Evolutionary conservation across 2,888 invertebrate species (phyloP).

Genomic region (Coenonympha arcania): DNA sequence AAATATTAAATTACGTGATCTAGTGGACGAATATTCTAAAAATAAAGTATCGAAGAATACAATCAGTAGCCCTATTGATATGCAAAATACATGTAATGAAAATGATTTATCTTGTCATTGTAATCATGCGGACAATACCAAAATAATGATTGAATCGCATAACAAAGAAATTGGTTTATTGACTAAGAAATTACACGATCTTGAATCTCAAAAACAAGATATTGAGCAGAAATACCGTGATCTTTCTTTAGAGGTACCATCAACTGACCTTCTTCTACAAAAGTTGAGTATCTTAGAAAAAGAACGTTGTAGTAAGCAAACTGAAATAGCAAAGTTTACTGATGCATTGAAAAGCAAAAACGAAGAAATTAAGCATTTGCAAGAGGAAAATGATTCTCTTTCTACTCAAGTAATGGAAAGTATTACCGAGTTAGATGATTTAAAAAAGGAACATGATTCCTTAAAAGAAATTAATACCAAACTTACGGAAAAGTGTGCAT

Average conservation of each 20-base stretch:
- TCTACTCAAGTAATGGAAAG: slow-evolving; percentile 75
- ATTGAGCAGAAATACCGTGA: slow-evolving; percentile 48
- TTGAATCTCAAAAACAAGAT: slow-evolving; percentile 39
- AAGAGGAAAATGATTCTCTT: slow-evolving; percentile 69
- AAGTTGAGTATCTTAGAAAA: slow-evolving; percentile 47
- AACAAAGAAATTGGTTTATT: slow-evolving; percentile 36
- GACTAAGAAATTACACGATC: slow-evolving; percentile 34
- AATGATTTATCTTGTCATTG: slow-evolving; percentile 32
- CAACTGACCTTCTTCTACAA: slow-evolving; percentile 41
- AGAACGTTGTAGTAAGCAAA: slow-evolving; percentile 38
- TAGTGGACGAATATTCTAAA: too few species aligned
- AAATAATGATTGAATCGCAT: slow-evolving; percentile 26
- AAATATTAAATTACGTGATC: too few species aligned
- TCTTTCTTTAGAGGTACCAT: slow-evolving; percentile 44
- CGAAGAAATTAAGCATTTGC: slow-evolving; percentile 48
- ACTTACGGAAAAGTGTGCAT: slow-evolving; percentile 35
- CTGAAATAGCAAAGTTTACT: slow-evolving; percentile 41
- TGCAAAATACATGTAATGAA: too few species aligned
- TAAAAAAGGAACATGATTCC: slow-evolving; percentile 53
- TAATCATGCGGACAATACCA: slow-evolving; percentile 29
- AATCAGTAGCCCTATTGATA: too few species aligned
- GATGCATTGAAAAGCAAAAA: slow-evolving; percentile 36
- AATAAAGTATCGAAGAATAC: too few species aligned
- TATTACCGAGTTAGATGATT: slow-evolving; percentile 68
- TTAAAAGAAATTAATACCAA: slow-evolving; percentile 39